Conservation (phyloP, 1,140 invertebrate genomes). For the Trypoxylus dichotomus region DNA sequence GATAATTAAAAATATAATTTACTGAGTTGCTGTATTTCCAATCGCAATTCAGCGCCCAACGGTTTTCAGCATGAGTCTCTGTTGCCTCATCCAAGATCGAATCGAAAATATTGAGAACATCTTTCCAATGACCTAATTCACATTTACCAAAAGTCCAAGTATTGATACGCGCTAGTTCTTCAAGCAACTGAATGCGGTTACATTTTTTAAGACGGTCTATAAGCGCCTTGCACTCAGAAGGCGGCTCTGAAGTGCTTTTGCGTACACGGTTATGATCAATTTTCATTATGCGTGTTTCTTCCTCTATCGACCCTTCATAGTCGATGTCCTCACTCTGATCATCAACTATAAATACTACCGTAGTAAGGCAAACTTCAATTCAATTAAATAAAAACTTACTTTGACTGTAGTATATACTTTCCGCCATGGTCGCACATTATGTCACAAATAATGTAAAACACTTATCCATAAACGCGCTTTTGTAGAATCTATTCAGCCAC, state of each 20-base stretch:
- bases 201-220: constrained; percentile 78
- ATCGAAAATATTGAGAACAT: constrained; percentile 84
- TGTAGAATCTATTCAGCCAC: background rate
- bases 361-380: background rate
- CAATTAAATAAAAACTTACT: constrained; percentile 31
- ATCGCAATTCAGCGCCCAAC: constrained; percentile 82
- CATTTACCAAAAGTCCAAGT: constrained; percentile 91
- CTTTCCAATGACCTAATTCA: constrained; percentile 89
- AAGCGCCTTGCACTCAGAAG: constrained; percentile 77
- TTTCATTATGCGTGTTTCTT: constrained; percentile 66
- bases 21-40: constrained; percentile 57
- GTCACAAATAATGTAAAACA: constrained; percentile 31
- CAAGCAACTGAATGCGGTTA: constrained; percentile 69
- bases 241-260: constrained; percentile 87
- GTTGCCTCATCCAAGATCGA: constrained; percentile 77
- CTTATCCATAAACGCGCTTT: constrained; percentile 18
- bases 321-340: constrained; percentile 34
- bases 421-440: constrained; percentile 39
- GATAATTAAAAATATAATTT: background rate
- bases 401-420: constrained; percentile 37
- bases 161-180: constrained; percentile 75
- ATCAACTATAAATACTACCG: constrained; percentile 28
- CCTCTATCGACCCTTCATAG: constrained; percentile 39
- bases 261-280: constrained; percentile 84
- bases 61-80: constrained; percentile 63